Conservation (phyloP, 1,140 invertebrate species). For the Lethocerus indicus region DNA sequence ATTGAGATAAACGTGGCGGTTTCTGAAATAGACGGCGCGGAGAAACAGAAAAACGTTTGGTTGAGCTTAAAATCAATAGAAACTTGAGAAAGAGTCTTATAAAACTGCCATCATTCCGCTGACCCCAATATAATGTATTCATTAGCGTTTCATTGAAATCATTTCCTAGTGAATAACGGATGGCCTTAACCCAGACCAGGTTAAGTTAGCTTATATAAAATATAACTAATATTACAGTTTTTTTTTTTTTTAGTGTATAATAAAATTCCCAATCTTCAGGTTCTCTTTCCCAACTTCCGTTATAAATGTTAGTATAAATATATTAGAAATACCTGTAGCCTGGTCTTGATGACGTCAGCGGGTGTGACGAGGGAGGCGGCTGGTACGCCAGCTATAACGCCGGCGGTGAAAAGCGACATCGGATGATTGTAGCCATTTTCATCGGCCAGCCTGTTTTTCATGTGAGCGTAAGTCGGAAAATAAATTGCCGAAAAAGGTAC, state of each 20-base stretch:
- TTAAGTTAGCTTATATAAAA: not conserved
- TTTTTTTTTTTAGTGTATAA: too few species aligned
- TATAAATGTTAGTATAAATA: not conserved
- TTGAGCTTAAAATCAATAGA: not conserved
- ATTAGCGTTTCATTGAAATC: not conserved
- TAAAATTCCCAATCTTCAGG: too few species aligned
- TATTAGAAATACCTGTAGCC: slow-evolving; percentile 49
- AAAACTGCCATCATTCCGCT: too few species aligned
- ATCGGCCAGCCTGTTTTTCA: slow-evolving; percentile 64
- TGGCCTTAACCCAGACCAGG: not conserved
- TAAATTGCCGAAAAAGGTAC: slow-evolving; percentile 98
- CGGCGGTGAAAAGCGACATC: slow-evolving; percentile 66
- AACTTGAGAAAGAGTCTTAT: too few species aligned
- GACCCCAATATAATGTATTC: too few species aligned
- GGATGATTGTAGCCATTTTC: slow-evolving; percentile 90
- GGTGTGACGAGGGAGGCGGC: slow-evolving; percentile 96
- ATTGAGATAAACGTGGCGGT: too few species aligned
- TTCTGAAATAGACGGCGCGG: too few species aligned
- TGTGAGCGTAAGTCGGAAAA: slow-evolving; percentile 93
- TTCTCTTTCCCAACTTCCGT: too few species aligned
- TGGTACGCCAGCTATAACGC: slow-evolving; percentile 85
- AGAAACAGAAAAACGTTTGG: not conserved
- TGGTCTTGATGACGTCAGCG: slow-evolving; percentile 97
- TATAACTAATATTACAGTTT: not conserved
- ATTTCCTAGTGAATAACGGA: not conserved